phyloP scores from a whole-genome alignment of 2,888 invertebrate genomes.

The Boloria euphrosyne region DNA sequence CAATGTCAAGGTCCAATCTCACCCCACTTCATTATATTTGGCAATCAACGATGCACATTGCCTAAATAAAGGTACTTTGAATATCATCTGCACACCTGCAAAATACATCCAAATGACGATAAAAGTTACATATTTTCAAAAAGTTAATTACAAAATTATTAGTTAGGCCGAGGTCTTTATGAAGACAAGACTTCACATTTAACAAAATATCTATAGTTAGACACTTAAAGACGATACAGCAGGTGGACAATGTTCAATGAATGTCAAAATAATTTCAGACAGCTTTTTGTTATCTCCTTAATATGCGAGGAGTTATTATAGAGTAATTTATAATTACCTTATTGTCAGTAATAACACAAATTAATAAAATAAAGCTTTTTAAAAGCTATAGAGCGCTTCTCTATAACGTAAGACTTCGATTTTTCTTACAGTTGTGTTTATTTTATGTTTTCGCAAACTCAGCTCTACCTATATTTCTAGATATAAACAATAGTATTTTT shows the following conservation, averaged over 20 bases:
- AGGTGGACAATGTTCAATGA: conserved; percentile 34
- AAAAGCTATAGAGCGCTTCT: neutral
- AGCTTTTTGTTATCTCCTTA: conserved; percentile 27
- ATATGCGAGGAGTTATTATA: conserved; percentile 23
- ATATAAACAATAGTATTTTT: too few species aligned
- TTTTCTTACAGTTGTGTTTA: too few species aligned
- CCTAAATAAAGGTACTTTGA: conserved; percentile 53
- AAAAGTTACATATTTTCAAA: conserved; percentile 25
- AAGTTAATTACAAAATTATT: conserved; percentile 10
- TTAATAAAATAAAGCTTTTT: conserved; percentile 16
- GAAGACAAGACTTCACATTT: conserved; percentile 2
- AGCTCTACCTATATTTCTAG: too few species aligned
- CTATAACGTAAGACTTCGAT: too few species aligned
- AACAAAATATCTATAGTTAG: conserved; percentile 8
- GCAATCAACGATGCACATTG: conserved; percentile 49
- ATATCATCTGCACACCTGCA: conserved; percentile 51
- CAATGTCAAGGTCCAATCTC: conserved; percentile 44
- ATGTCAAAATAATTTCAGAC: conserved; percentile 33
- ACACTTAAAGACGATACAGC: conserved; percentile 25
- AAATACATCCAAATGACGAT: conserved; percentile 23
- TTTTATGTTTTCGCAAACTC: too few species aligned
- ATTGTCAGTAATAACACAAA: conserved; percentile 19
- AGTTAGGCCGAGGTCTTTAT: neutral
- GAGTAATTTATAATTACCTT: conserved; percentile 31
- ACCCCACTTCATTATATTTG: conserved; percentile 47